These are phyloP conservation scores for Micropterix aruncella DNA, from an alignment of 2,888 invertebrate genomes.

Conservation along the genomic window DNA sequence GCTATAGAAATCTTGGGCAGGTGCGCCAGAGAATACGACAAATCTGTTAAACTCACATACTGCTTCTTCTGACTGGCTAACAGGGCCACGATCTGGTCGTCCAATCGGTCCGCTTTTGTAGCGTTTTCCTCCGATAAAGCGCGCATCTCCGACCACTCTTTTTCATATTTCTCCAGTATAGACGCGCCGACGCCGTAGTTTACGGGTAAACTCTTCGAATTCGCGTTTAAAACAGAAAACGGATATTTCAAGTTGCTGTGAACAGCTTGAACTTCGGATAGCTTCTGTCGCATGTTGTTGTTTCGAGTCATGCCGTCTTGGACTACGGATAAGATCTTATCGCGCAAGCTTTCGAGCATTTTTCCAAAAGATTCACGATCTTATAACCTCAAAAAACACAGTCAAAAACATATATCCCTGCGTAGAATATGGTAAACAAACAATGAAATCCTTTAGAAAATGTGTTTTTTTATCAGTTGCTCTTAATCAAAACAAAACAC, in stretches of 20 bases:
- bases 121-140: slow-evolving; percentile 55
- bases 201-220: neutral
- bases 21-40: slow-evolving; percentile 23
- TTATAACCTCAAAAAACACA: too few species aligned
- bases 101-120: slow-evolving; percentile 39
- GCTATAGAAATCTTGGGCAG: slow-evolving; percentile 27
- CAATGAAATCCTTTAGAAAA: too few species aligned
- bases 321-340: slow-evolving; percentile 11
- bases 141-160: slow-evolving; percentile 57
- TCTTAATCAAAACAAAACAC: too few species aligned
- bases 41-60: slow-evolving; percentile 5
- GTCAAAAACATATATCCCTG: too few species aligned
- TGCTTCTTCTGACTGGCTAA: slow-evolving; percentile 17
- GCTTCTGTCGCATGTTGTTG: slow-evolving; percentile 8
- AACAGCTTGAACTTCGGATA: slow-evolving; percentile 7
- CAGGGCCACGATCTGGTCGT: slow-evolving; percentile 25
- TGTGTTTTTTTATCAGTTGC: too few species aligned
- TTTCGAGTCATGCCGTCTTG: slow-evolving; percentile 11
- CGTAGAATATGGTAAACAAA: too few species aligned
- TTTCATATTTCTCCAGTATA: slow-evolving; percentile 53
- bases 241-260: too few species aligned
- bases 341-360: slow-evolving; percentile 11
- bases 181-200: slow-evolving; percentile 48
- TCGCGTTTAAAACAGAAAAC: too few species aligned
- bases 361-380: too few species aligned